Conservation (phyloP, 2,113 vertebrate genomes). For the Trematomus loennbergii region DNA sequence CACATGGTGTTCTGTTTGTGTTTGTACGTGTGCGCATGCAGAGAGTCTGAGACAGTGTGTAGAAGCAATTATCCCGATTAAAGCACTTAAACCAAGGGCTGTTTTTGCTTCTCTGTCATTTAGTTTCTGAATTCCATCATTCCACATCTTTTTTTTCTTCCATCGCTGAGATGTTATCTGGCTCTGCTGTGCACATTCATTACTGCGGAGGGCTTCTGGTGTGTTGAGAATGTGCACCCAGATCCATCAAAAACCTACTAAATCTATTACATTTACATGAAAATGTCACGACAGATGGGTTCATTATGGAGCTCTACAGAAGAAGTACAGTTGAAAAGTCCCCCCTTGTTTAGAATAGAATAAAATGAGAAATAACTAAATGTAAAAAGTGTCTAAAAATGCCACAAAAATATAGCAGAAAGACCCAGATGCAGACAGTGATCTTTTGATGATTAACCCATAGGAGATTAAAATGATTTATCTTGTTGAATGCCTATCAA, state of each 20-base stretch:
- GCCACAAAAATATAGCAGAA: background rate
- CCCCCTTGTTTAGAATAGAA: slow-evolving; percentile 3
- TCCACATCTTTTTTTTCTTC: slow-evolving; percentile 15
- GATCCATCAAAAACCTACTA: slow-evolving; percentile 52
- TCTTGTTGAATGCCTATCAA: background rate
- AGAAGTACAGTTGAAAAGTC: slow-evolving; percentile 5
- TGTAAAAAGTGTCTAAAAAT: background rate
- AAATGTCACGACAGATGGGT: slow-evolving; percentile 52
- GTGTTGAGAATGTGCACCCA: slow-evolving; percentile 52
- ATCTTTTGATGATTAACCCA: background rate
- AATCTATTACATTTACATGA: slow-evolving; percentile 50
- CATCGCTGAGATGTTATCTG: slow-evolving; percentile 39
- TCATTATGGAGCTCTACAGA: slow-evolving; percentile 36
- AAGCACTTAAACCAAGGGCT: slow-evolving; percentile 72
- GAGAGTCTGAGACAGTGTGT: slow-evolving; percentile 66
- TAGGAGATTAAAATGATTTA: background rate
- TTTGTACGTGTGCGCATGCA: slow-evolving; percentile 67
- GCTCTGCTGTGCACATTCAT: slow-evolving; percentile 54
- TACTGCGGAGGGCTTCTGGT: slow-evolving; percentile 49
- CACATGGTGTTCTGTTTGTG: slow-evolving; percentile 80
- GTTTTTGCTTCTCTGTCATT: slow-evolving; percentile 64
- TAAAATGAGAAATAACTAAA: slow-evolving; percentile 11
- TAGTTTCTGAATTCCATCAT: slow-evolving; percentile 56
- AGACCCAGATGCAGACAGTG: background rate
- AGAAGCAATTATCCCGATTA: slow-evolving; percentile 79